Percentiles rank a stretch among this genome's conserved stretches.
Evolutionary conservation across 1,140 invertebrate genomes (phyloP).

Genomic region (Nylanderia fulva): DNA sequence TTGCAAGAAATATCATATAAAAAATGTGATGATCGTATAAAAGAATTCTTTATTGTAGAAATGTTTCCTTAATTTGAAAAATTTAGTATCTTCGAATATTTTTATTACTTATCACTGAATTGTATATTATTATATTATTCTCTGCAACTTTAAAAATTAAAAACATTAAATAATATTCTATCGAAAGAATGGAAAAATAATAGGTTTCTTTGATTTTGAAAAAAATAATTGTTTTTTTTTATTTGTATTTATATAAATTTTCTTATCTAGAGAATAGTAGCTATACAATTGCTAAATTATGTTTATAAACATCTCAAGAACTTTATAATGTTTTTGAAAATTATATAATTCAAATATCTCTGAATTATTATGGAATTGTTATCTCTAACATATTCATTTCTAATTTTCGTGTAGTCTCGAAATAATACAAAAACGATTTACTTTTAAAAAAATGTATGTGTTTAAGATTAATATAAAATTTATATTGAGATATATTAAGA

Average conservation of each 20-base stretch:
- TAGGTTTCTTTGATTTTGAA: background rate
- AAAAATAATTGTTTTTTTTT: slow-evolving; percentile 8
- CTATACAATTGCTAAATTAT: background rate
- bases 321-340: background rate
- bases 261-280: background rate
- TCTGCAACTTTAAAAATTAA: slow-evolving; percentile 18
- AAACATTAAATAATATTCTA: slow-evolving; percentile 10
- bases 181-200: slow-evolving; percentile 1
- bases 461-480: slow-evolving; percentile 21
- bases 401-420: background rate
- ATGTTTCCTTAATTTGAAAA: background rate
- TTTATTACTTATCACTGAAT: background rate
- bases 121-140: background rate
- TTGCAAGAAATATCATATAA: slow-evolving; percentile 19
- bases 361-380: too few species aligned
- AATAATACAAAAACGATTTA: slow-evolving; percentile 22
- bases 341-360: slow-evolving; percentile 6
- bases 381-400: background rate
- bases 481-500: background rate
- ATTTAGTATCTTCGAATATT: background rate
- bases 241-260: slow-evolving; percentile 58
- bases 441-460: background rate
- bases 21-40: slow-evolving; percentile 4
- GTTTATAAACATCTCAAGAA: background rate
- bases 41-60: background rate